phyloP scores from a whole-genome alignment of 1,140 invertebrate genomes.

The Plodia interpunctella region DNA sequence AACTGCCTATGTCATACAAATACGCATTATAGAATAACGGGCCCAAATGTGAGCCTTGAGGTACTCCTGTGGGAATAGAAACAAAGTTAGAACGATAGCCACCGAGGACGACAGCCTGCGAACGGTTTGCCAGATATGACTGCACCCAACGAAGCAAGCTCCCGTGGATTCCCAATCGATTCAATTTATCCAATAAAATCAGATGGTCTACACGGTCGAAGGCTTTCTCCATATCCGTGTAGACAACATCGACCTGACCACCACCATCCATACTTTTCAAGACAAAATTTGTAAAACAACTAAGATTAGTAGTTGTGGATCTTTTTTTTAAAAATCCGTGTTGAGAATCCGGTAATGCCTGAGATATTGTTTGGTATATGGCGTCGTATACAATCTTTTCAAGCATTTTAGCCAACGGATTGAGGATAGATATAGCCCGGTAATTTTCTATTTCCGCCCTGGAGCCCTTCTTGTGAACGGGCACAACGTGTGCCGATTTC shows the following conservation, averaged over 20 bases:
- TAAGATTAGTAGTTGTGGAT: conserved; percentile 3
- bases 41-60: conserved; percentile 30
- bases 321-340: neutral
- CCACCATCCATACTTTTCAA: conserved; percentile 9
- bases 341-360: neutral
- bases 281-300: neutral
- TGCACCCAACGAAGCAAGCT: conserved; percentile 20
- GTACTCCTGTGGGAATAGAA: conserved; percentile 26
- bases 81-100: conserved; percentile 18
- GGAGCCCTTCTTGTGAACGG: neutral
- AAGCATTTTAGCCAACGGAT: neutral
- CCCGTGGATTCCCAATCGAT: conserved; percentile 23
- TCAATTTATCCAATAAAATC: conserved; percentile 22
- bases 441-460: neutral
- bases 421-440: neutral
- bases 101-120: conserved; percentile 19
- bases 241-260: conserved; percentile 21
- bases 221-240: conserved; percentile 24
- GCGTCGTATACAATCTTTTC: neutral
- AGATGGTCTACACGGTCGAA: conserved; percentile 32
- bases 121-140: conserved; percentile 21
- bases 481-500: neutral
- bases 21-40: neutral
- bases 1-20: neutral
- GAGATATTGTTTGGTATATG: neutral